Conservation (phyloP, 2,797 vertebrate species). For the Macropus fuliginosus region DNA sequence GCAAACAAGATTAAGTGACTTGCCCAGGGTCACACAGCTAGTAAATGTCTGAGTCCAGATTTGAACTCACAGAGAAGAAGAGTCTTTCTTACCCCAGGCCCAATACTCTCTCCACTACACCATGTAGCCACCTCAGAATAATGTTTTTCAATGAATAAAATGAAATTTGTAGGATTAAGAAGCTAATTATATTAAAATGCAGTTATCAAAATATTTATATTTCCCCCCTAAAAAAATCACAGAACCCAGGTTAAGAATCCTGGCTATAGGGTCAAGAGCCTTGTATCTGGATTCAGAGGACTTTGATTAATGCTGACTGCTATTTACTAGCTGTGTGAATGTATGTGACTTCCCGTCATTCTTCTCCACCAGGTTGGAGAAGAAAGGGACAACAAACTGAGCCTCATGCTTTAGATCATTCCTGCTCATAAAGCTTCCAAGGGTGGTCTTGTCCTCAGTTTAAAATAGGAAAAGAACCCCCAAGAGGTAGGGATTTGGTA, state of each 20-base stretch:
- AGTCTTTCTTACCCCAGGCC: neutral
- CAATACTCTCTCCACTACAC: too few species aligned
- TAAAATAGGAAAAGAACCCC: neutral
- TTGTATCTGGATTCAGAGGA: neutral
- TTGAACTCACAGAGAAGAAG: neutral
- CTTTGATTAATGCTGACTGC: neutral
- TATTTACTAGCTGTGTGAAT: neutral
- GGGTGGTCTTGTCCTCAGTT: neutral
- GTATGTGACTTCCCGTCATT: neutral
- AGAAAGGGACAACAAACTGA: neutral
- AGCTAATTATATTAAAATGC: neutral
- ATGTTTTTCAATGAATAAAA: neutral
- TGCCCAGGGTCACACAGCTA: neutral
- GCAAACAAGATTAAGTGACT: neutral
- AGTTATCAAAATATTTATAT: neutral
- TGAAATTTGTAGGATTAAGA: neutral
- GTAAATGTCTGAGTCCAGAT: neutral
- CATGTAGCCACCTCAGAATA: neutral
- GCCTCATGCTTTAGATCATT: neutral
- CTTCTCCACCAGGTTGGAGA: neutral
- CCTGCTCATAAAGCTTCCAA: neutral
- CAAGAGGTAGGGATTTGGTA: neutral
- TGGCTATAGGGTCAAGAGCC: neutral
- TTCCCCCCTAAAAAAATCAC: too few species aligned
- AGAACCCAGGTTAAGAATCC: neutral